A percentile compares a stretch with the other conserved stretches of the same genome.
phyloP scores from a whole-genome alignment of 2,113 vertebrate species.

The Alouatta palliata region DNA sequence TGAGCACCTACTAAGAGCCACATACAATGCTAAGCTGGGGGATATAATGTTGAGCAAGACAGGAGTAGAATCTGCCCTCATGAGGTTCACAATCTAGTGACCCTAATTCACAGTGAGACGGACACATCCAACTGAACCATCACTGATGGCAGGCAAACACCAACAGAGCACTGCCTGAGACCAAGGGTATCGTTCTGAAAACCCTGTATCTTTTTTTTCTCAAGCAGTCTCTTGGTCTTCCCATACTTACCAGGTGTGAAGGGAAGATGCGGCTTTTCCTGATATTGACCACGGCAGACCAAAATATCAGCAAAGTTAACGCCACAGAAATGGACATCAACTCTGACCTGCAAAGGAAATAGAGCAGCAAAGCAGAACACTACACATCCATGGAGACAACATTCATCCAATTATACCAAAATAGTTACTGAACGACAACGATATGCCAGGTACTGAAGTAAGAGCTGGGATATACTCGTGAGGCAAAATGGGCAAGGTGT shows the following conservation, averaged over 20 bases:
- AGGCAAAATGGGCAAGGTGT: not conserved
- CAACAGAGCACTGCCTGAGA: rapidly evolving
- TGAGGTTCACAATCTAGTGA: not conserved
- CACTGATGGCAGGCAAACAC: not conserved
- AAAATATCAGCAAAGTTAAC: conserved; percentile 80
- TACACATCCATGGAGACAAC: not conserved
- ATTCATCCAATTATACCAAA: not conserved
- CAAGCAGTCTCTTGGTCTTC: not conserved
- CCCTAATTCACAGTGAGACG: not conserved
- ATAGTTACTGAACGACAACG: not conserved
- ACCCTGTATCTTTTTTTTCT: not conserved
- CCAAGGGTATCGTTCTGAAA: not conserved
- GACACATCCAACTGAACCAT: not conserved
- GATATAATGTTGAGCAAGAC: not conserved
- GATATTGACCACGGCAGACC: conserved; percentile 74
- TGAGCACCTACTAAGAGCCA: not conserved
- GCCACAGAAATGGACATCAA: conserved; percentile 67
- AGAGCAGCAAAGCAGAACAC: not conserved
- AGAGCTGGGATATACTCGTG: not conserved
- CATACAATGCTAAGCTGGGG: not conserved
- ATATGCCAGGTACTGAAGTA: not conserved
- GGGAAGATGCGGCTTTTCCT: conserved; percentile 67
- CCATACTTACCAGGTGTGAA: conserved; percentile 73
- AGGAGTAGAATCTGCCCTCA: not conserved
- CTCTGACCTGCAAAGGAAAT: conserved; percentile 71